A percentile compares a stretch with the other conserved stretches of the same genome.
These are phyloP conservation scores for Cataglyphis rosenhaueri DNA, from an alignment of 2,888 invertebrate genomes.

Conservation along the genomic window DNA sequence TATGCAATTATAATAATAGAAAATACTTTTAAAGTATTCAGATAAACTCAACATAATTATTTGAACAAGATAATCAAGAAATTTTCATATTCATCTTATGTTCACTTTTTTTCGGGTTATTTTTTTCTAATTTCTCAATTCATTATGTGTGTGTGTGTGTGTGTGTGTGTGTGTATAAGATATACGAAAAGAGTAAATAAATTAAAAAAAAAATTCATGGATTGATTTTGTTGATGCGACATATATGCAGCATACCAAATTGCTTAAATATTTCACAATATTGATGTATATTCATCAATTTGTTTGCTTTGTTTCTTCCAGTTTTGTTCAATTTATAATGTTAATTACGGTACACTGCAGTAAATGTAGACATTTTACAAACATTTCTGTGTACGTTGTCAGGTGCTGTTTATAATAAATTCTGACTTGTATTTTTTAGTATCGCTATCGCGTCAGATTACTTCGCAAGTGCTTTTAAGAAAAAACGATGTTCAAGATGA, in stretches of 20 bases:
- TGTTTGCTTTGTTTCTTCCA: background rate
- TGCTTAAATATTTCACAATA: slow-evolving; percentile 22
- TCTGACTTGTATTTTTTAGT: background rate
- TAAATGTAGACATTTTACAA: slow-evolving; percentile 7
- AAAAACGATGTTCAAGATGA: slow-evolving; percentile 18
- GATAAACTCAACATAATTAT: background rate
- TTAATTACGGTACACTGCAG: background rate
- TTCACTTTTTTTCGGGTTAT: too few species aligned
- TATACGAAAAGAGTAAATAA: background rate
- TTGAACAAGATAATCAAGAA: background rate
- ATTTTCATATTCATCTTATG: background rate
- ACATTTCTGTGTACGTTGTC: background rate
- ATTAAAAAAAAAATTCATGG: slow-evolving; percentile 35
- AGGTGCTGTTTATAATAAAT: slow-evolving; percentile 13
- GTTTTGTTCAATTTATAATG: background rate
- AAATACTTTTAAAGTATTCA: background rate
- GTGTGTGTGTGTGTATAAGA: background rate
- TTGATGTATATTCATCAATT: slow-evolving; percentile 20
- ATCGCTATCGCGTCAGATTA: slow-evolving; percentile 35
- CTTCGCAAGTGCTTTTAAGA: slow-evolving; percentile 11
- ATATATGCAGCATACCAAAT: slow-evolving; percentile 27
- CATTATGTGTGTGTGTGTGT: background rate
- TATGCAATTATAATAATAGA: background rate
- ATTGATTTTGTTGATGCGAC: slow-evolving; percentile 17
- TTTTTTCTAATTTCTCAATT: background rate